A percentile compares a stretch with the other conserved stretches of the same genome.
These are phyloP conservation scores for Pontoporia blainvillei DNA, from an alignment of 2,113 vertebrate species.

Conservation along the genomic window DNA sequence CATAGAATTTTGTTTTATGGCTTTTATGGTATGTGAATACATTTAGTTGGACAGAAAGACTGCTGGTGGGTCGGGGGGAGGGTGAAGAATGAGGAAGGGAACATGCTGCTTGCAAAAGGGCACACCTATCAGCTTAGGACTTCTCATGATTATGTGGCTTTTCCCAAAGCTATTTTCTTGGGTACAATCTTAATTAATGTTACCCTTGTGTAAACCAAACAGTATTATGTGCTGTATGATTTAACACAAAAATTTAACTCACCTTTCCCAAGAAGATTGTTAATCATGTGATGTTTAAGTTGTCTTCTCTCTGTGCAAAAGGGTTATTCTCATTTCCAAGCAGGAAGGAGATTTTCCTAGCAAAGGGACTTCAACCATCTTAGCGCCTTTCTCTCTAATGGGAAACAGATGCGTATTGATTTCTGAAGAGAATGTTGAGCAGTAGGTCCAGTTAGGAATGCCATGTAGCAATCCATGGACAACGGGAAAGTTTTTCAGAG, in stretches of 20 bases:
- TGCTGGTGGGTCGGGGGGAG: background rate
- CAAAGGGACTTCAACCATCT: background rate
- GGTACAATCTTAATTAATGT: background rate
- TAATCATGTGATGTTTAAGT: background rate
- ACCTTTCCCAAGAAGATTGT: background rate
- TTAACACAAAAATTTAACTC: background rate
- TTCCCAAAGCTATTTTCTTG: background rate
- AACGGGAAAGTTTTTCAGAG: background rate
- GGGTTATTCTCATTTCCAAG: background rate
- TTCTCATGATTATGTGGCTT: no score
- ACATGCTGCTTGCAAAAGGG: background rate
- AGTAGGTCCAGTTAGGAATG: background rate
- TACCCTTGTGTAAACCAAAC: background rate
- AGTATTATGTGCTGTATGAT: background rate
- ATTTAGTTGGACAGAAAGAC: background rate
- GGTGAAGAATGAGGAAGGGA: background rate
- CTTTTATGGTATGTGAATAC: background rate
- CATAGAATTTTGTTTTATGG: background rate
- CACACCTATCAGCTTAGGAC: background rate
- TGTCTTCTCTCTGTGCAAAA: background rate
- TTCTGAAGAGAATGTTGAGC: background rate
- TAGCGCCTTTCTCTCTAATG: accelerated
- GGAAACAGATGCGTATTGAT: background rate
- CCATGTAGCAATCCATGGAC: background rate
- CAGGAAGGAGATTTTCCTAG: background rate